Evolutionary conservation across 2,797 vertebrate genomes (phyloP), one percentile per base, ranked within the genome.

Genomic region (Thalassophryne amazonica): DNA sequence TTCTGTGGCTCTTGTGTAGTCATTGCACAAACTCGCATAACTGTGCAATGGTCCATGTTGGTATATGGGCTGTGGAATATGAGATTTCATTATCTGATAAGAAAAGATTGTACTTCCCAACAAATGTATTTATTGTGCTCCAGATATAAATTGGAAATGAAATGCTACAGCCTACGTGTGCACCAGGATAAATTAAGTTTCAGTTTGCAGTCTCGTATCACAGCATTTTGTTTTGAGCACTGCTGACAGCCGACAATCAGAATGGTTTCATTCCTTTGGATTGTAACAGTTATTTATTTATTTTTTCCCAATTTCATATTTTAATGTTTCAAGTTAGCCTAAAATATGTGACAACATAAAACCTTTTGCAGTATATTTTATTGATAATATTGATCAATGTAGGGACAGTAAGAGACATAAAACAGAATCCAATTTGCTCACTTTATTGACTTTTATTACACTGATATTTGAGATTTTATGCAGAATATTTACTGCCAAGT

Each of bases 11-110:
- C 50, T 56, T 15, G 52, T 66, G 34, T 23, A 36, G 57, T 35
- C 50, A 57, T 54, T 49, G 20, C 47, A 51, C 46, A 54, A 77
- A 61, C 45, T 34, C 35, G 36, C 49, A 16, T 39, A 25, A 38
- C 51, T 48, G 68, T 65, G 57, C 66, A 49, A 25, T 12, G 17
- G 53, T 52, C 60, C 69, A 69, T 57, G 21, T 42, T 5, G 34
- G 61, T 58, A 58, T 59, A 70, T 55, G 52, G 51, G 47, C 61
- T 58, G 55, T 13, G 2, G 5, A 78, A 78, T 67, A 69, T 75
- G 57, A 80, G 81, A 86, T 86, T 82, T 76, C 69, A 84, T 85
- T 86, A 83, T 84, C 60, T 80, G 81, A 84, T 84, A 80, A 73
- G 55, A 27, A 35, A 60, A 69, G 55, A 80, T 51, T 80, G 59